phyloP scores from a whole-genome alignment of 2,113 vertebrate species.

The Empidonax traillii region DNA sequence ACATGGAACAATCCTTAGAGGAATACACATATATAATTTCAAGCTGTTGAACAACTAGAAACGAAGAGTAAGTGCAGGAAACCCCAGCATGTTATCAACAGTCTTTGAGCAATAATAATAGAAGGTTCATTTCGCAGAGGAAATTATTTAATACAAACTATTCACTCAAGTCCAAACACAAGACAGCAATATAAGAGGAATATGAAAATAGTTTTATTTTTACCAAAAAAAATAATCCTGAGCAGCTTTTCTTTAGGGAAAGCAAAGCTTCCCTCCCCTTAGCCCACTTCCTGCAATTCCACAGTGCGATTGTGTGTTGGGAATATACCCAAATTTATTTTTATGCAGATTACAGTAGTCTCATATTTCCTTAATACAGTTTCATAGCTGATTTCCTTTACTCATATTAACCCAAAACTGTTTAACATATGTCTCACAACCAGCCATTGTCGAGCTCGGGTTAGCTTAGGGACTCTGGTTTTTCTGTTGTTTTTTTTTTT shows the following conservation, averaged over 20 bases:
- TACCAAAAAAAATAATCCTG: not conserved
- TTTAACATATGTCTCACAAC: slow-evolving; percentile 43
- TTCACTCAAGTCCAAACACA: slow-evolving; percentile 12
- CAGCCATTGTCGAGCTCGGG: not conserved
- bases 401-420: slow-evolving; percentile 25
- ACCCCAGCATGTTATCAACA: not conserved
- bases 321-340: slow-evolving; percentile 65
- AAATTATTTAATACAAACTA: slow-evolving; percentile 57
- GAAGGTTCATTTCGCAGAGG: slow-evolving; percentile 18
- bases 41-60: slow-evolving; percentile 1
- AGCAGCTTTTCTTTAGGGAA: slow-evolving; percentile 28
- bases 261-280: slow-evolving; percentile 24
- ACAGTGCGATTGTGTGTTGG: not conserved
- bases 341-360: slow-evolving; percentile 61
- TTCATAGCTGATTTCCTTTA: slow-evolving; percentile 57
- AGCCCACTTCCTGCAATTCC: slow-evolving; percentile 58
- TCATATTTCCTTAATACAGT: slow-evolving; percentile 55
- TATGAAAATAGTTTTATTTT: slow-evolving; percentile 26
- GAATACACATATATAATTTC: not conserved
- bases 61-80: not conserved
- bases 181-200: not conserved
- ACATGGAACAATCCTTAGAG: not conserved
- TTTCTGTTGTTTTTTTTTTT: not conserved
- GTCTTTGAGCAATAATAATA: slow-evolving; percentile 15
- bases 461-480: not conserved